Percentiles rank a stretch among this genome's conserved stretches.
Conservation (phyloP, 2,113 vertebrate species). For the Bombycilla garrulus region DNA sequence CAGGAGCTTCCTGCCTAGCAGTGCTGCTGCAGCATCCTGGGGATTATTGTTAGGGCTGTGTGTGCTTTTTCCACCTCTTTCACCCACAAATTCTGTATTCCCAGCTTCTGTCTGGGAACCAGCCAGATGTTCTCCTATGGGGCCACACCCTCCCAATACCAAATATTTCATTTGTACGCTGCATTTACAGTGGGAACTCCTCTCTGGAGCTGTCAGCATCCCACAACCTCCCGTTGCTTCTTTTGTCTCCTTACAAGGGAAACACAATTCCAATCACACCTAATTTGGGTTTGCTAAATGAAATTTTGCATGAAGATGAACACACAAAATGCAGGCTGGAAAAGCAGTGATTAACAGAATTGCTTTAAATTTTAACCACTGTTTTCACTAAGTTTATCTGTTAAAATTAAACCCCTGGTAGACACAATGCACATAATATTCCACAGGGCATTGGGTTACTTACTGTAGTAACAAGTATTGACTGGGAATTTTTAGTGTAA, state of each 20-base stretch:
- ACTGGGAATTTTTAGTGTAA: conserved; percentile 24
- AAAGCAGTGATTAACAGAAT: background rate
- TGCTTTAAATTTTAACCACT: background rate
- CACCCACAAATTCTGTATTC: background rate
- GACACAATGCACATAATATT: background rate
- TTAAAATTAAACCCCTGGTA: background rate
- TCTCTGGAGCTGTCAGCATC: background rate
- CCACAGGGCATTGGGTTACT: background rate
- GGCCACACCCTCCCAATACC: background rate
- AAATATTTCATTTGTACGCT: background rate
- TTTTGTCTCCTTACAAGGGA: conserved; percentile 35
- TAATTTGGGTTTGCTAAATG: background rate
- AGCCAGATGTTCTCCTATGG: background rate
- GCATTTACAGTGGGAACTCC: background rate
- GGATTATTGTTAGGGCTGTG: background rate
- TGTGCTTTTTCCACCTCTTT: background rate
- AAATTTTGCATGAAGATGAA: background rate
- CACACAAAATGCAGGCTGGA: background rate
- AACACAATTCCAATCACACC: conserved; percentile 13
- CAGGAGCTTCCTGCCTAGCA: background rate
- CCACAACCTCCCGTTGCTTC: background rate
- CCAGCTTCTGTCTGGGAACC: background rate
- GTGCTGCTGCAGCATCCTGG: background rate
- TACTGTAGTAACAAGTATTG: conserved; percentile 44
- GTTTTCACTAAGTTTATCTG: background rate